These are phyloP conservation scores for Globodera rostochiensis DNA, from an alignment of 1,140 invertebrate genomes.

Conservation along the genomic window DNA sequence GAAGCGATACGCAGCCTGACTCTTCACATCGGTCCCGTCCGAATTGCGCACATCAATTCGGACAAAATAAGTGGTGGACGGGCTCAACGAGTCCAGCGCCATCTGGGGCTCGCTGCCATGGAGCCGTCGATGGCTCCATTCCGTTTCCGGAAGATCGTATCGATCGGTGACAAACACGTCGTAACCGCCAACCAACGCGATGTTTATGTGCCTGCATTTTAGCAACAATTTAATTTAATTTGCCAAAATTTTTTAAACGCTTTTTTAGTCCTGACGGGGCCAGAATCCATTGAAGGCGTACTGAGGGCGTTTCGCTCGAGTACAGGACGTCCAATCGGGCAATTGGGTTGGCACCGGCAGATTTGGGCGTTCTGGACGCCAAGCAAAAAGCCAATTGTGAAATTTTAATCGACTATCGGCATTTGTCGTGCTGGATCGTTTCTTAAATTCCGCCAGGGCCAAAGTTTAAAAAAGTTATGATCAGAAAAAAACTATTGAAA, in stretches of 20 bases:
- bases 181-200: conserved; percentile 49
- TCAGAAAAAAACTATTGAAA: no score
- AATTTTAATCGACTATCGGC: not conserved
- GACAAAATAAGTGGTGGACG: conserved; percentile 62
- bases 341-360: conserved; percentile 53
- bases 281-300: conserved; percentile 60
- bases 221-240: not conserved
- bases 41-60: conserved; percentile 51
- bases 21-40: conserved; percentile 53
- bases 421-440: not conserved
- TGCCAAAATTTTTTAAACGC: not conserved
- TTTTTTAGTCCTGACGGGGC: conserved; percentile 40
- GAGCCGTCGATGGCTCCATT: conserved; percentile 26
- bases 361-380: conserved; percentile 31
- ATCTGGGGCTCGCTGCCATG: conserved; percentile 39
- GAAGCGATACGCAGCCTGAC: conserved; percentile 59
- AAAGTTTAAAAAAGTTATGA: no score
- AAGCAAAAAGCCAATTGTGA: not conserved
- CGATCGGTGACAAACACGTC: conserved; percentile 58
- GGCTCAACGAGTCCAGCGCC: conserved; percentile 46
- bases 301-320: conserved; percentile 59
- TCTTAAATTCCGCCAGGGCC: no score
- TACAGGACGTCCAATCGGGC: conserved; percentile 64
- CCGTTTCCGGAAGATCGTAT: conserved; percentile 41
- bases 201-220: conserved; percentile 20